phyloP scores from a whole-genome alignment of 2,113 vertebrate species.

The Limnothrissa miodon region DNA sequence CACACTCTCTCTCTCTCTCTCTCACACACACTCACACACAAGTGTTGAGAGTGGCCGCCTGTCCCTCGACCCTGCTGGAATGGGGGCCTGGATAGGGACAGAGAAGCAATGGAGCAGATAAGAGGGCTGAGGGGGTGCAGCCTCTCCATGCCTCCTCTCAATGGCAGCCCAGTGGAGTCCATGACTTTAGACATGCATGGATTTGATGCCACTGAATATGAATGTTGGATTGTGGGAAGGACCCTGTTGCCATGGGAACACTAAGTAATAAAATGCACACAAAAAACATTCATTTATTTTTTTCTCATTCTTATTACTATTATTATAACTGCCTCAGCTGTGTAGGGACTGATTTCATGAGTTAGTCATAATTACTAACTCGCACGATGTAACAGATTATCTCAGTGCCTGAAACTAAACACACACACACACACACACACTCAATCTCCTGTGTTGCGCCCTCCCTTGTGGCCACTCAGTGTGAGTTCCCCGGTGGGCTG shows the following conservation, averaged over 20 bases:
- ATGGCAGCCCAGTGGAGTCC: background rate
- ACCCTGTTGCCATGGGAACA: too few species aligned
- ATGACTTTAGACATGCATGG: background rate
- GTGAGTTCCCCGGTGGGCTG: background rate
- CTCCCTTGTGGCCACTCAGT: background rate
- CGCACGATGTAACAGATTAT: background rate
- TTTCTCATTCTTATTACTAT: too few species aligned
- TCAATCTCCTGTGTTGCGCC: background rate
- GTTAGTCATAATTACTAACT: background rate
- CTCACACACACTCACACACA: background rate
- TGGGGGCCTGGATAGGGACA: background rate
- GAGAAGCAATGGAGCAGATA: background rate
- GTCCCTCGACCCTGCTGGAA: constrained; percentile 13
- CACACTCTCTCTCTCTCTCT: background rate
- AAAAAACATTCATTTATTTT: too few species aligned
- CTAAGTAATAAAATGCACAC: too few species aligned
- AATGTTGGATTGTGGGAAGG: background rate
- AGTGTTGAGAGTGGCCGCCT: background rate
- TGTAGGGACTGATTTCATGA: too few species aligned
- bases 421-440: background rate
- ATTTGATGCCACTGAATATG: background rate
- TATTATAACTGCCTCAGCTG: too few species aligned
- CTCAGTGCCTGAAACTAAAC: too few species aligned
- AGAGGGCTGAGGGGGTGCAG: background rate
- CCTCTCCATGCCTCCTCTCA: constrained; percentile 1